Evolutionary conservation across 2,113 vertebrate genomes (phyloP).

Genomic region (Glaucidium brasilianum): DNA sequence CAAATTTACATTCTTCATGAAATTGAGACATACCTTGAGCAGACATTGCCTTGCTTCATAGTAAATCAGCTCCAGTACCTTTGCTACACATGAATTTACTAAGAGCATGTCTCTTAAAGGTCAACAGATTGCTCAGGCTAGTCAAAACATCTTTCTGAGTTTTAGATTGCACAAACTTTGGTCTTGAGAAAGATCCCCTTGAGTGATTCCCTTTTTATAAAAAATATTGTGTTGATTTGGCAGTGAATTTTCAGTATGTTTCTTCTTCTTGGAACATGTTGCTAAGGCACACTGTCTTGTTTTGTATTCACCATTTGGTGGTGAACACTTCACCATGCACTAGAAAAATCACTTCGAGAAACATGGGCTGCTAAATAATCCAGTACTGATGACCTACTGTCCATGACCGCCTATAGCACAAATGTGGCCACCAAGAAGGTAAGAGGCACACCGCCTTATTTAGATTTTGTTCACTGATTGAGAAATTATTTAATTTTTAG

Average conservation of each 20-base stretch:
- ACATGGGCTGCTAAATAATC: neutral
- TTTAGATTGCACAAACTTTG: slow-evolving; percentile 13
- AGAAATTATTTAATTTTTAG: neutral
- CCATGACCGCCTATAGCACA: neutral
- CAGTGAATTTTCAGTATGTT: neutral
- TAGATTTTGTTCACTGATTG: neutral
- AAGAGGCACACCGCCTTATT: neutral
- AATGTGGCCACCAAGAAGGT: neutral
- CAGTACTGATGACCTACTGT: neutral
- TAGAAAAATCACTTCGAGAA: neutral
- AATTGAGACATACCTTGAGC: neutral
- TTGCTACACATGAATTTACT: slow-evolving; percentile 38
- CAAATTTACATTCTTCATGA: neutral
- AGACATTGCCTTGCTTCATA: neutral
- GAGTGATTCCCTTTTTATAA: neutral
- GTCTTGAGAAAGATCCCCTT: slow-evolving; percentile 24
- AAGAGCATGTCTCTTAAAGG: neutral
- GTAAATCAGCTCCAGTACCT: slow-evolving; percentile 8
- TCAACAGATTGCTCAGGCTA: neutral
- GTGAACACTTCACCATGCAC: neutral
- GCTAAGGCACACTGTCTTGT: neutral
- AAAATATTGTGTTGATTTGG: neutral
- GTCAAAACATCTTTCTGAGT: slow-evolving; percentile 26
- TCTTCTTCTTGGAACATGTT: neutral
- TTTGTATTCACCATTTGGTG: neutral